These are phyloP conservation scores for Pectinophora gossypiella DNA, from an alignment of 1,140 invertebrate genomes.

Conservation along the genomic window DNA sequence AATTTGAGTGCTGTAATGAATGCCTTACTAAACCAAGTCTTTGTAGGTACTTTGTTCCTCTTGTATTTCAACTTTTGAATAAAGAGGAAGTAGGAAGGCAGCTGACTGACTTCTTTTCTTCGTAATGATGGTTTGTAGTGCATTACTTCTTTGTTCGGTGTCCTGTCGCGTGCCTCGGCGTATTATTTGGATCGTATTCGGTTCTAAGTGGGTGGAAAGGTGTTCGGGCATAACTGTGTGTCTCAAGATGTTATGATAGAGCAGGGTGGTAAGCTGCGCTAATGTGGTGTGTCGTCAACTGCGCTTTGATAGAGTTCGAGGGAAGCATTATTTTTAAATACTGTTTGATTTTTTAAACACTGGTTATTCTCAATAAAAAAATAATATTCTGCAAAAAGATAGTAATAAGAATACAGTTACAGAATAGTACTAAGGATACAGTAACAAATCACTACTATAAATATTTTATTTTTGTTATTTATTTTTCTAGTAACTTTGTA, in stretches of 20 bases:
- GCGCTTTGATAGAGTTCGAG: no score
- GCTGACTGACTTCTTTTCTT: conserved; percentile 64
- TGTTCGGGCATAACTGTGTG: conserved; percentile 55
- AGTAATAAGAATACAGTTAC: no score
- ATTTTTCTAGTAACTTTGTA: no score
- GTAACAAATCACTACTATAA: no score
- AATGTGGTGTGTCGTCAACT: no score
- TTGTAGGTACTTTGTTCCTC: conserved; percentile 22
- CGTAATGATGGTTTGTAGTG: conserved; percentile 71
- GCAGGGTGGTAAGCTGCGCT: no score
- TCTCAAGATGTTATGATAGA: conserved; percentile 62
- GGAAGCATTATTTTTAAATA: no score
- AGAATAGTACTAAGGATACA: no score
- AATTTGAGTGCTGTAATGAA: conserved; percentile 66
- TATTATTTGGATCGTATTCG: conserved; percentile 49
- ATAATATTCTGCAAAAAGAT: no score
- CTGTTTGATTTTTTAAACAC: no score
- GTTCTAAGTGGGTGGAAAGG: conserved; percentile 66
- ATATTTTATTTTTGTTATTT: no score
- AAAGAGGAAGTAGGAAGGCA: conserved; percentile 69
- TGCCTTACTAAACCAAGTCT: conserved; percentile 55
- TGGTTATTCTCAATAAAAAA: no score
- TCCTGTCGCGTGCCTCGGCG: conserved; percentile 62
- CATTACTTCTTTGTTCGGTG: conserved; percentile 55
- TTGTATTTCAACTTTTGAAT: conserved; percentile 70